These are phyloP conservation scores for Panthera leo DNA, from an alignment of 2,113 vertebrate species.

Conservation along the genomic window DNA sequence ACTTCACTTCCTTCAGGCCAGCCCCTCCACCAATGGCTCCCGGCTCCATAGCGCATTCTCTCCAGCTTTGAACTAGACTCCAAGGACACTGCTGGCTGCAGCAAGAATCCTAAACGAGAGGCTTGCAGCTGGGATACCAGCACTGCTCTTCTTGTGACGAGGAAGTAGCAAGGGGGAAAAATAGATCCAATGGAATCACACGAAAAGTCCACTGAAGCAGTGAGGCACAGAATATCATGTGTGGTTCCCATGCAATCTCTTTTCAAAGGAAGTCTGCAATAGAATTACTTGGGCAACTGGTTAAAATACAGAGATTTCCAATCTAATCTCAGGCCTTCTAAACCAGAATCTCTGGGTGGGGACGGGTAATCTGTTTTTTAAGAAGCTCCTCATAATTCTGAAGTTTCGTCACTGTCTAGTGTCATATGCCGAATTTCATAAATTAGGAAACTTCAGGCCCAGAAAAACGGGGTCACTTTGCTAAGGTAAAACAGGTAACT, in stretches of 20 bases:
- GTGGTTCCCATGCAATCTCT: not conserved
- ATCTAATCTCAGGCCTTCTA: not conserved
- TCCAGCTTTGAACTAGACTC: constrained; percentile 60
- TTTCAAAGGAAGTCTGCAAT: not conserved
- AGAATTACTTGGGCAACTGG: not conserved
- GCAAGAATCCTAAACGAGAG: not conserved
- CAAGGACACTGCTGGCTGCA: constrained; percentile 50
- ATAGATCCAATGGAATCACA: not conserved
- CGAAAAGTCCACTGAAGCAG: not conserved
- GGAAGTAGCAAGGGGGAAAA: not conserved
- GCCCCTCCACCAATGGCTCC: constrained; percentile 2
- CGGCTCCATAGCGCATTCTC: not conserved
- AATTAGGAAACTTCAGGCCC: not conserved
- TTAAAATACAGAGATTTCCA: not conserved
- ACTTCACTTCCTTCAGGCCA: constrained; percentile 55
- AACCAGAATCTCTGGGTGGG: not conserved
- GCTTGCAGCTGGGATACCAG: not conserved
- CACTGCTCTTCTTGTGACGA: not conserved
- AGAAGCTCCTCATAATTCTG: not conserved
- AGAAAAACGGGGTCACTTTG: not conserved
- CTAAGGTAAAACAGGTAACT: not conserved
- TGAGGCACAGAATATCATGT: not conserved
- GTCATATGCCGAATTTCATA: not conserved
- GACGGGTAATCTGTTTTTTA: not conserved
- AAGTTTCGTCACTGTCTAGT: not conserved